Evolutionary conservation across 2,797 vertebrate genomes (phyloP).

Genomic region (Malurus leucopterus): DNA sequence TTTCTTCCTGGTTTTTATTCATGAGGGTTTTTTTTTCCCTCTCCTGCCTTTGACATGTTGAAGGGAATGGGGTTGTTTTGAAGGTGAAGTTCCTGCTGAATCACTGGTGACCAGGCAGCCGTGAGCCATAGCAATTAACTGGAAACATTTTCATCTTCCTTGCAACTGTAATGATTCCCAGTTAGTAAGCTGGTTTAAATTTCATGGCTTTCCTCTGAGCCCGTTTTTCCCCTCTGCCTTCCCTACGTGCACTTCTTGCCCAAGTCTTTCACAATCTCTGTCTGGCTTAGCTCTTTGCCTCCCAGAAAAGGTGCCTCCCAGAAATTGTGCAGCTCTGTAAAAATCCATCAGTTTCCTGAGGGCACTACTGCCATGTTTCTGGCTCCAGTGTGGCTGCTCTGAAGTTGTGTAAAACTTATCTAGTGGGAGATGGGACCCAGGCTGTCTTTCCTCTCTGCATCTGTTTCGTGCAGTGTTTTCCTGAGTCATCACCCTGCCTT

Average conservation of each 20-base stretch:
- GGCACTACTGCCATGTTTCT: not conserved
- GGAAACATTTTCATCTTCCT: conserved; percentile 22
- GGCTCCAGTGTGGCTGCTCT: conserved; percentile 4
- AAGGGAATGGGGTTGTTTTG: not conserved
- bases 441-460: not conserved
- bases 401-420: not conserved
- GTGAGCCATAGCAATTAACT: conserved; percentile 1
- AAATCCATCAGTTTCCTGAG: not conserved
- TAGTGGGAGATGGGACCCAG: fast-evolving
- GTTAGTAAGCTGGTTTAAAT: conserved; percentile 24
- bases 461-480: fast-evolving
- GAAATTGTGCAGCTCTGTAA: not conserved
- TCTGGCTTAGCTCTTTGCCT: conserved; percentile 4
- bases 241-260: not conserved
- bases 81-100: conserved; percentile 32
- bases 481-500: not conserved
- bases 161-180: conserved; percentile 9
- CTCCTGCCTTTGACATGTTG: not conserved
- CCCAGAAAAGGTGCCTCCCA: not conserved
- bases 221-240: not conserved
- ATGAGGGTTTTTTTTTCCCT: not conserved
- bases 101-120: conserved; percentile 19
- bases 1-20: not conserved
- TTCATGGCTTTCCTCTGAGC: not conserved
- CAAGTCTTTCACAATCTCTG: conserved; percentile 13